Conservation (phyloP, 2,113 vertebrate species). For the Atherinomorus stipes region DNA sequence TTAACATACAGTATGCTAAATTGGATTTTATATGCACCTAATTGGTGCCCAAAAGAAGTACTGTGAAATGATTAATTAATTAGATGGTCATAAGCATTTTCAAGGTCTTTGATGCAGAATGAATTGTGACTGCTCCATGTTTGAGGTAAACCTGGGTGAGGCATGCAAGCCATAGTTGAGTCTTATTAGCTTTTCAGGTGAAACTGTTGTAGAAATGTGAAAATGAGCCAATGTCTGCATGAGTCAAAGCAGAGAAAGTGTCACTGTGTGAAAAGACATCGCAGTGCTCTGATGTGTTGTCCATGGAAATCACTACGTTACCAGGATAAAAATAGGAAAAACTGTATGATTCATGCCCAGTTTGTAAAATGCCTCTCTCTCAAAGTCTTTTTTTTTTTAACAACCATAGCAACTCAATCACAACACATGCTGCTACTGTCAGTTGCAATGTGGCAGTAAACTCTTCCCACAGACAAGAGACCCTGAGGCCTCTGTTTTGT, state of each 20-base stretch:
- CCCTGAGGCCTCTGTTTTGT: conserved; percentile 56
- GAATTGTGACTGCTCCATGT: neutral
- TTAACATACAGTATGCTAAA: neutral
- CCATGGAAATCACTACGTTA: conserved; percentile 17
- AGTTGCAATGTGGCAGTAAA: conserved; percentile 57
- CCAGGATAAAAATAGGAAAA: conserved; percentile 30
- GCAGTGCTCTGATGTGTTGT: conserved; percentile 1
- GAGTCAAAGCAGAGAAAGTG: conserved; percentile 59
- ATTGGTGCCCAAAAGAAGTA: too few relatives aligned
- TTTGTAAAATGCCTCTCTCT: conserved; percentile 59
- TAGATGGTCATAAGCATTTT: neutral
- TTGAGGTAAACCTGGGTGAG: conserved; percentile 29
- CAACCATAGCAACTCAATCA: conserved; percentile 4
- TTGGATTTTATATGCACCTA: too few relatives aligned
- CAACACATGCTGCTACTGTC: conserved; percentile 37
- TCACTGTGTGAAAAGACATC: conserved; percentile 39
- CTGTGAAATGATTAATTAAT: too few relatives aligned
- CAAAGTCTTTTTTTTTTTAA: conserved; percentile 47
- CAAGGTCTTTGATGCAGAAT: neutral
- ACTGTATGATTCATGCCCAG: conserved; percentile 22
- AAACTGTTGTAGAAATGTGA: conserved; percentile 38
- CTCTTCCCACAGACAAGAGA: conserved; percentile 47
- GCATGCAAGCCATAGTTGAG: conserved; percentile 11
- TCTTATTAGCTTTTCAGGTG: conserved; percentile 25
- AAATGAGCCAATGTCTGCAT: conserved; percentile 31